Evolutionary conservation across 2,888 invertebrate species (phyloP), one percentile per base, ranked within the genome.

Genomic region (Beris chalybata): DNA sequence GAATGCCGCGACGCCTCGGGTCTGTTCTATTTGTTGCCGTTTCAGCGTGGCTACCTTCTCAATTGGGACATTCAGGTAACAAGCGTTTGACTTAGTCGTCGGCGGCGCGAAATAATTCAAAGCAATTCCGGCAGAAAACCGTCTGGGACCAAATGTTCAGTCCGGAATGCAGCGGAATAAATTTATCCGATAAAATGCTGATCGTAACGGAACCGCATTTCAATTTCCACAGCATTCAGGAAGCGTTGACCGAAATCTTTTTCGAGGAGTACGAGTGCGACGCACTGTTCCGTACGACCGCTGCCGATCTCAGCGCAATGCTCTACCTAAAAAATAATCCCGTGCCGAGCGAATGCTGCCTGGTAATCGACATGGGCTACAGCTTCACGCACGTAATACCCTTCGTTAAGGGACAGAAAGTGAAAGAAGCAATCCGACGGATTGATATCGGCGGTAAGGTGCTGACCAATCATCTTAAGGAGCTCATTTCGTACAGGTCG

Each of bases 371-470:
- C 78, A 87, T 91, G 2, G 98, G 99, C 0, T 98, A 93, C 75
- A 98, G 98, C 78, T 97, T 92, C 77, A 95, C 97, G 0, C 95
- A 98, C 73, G 85, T 99, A 57, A 87, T 95, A 2, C 98, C 98
- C 0, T 98, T 94, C 77, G 86, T 95, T 5, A 88, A 91, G 67
- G 90, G 90, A 0, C 87, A 88, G 67, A 88, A 88, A 74, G 83
- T 89, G 13, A 84, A 85, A 71, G 83, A 86, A 71, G 93, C 88
- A 3, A 89, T 93, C 66, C 82, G 86, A 72, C 86, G 98, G 71
- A 90, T 99, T 68, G 95, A 97, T 82, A 87, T 99, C 44, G 99
- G 99, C 2, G 99, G 99, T 0, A 99, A 99, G 82, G 86, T 95
- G 9, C 79, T 99, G 68, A 99, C 98, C 0, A 99, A 99, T 83